Conservation (phyloP, 2,888 invertebrate species). For the Aporophyla lueneburgensis region DNA sequence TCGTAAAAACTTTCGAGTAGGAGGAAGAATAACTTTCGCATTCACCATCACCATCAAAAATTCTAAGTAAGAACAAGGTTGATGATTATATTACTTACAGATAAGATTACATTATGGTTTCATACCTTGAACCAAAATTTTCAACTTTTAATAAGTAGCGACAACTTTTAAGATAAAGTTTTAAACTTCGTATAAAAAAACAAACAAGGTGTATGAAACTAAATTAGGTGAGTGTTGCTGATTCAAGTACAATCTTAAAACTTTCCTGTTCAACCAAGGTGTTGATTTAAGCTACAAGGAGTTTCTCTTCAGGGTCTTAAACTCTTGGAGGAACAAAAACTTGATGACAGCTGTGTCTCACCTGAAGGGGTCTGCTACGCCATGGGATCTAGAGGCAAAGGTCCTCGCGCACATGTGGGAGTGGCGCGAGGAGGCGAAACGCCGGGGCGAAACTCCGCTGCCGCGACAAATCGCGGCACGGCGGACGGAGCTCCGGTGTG, state of each 20-base stretch:
- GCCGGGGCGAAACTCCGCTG: too few relatives aligned
- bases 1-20: constrained; percentile 23
- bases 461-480: too few relatives aligned
- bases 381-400: too few relatives aligned
- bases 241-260: constrained; percentile 26
- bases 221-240: constrained; percentile 13
- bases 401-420: too few relatives aligned
- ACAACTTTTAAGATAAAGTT: constrained; percentile 18
- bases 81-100: constrained; percentile 18
- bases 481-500: too few relatives aligned
- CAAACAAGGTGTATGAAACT: constrained; percentile 8
- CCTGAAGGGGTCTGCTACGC: too few relatives aligned
- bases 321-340: constrained; percentile 17
- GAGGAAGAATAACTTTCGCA: constrained; percentile 1
- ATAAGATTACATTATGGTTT: constrained; percentile 15
- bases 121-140: constrained; percentile 14
- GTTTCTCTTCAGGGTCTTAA: neutral
- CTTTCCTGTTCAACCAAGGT: constrained; percentile 8
- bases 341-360: constrained; percentile 3
- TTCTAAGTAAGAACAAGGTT: neutral
- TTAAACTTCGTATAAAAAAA: constrained; percentile 14
- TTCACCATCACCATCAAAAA: neutral
- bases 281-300: constrained; percentile 4
- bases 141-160: constrained; percentile 17
- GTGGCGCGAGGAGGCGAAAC: too few relatives aligned